Evolutionary conservation across 2,797 vertebrate species (phyloP).

Genomic region (Rhincodon typus): DNA sequence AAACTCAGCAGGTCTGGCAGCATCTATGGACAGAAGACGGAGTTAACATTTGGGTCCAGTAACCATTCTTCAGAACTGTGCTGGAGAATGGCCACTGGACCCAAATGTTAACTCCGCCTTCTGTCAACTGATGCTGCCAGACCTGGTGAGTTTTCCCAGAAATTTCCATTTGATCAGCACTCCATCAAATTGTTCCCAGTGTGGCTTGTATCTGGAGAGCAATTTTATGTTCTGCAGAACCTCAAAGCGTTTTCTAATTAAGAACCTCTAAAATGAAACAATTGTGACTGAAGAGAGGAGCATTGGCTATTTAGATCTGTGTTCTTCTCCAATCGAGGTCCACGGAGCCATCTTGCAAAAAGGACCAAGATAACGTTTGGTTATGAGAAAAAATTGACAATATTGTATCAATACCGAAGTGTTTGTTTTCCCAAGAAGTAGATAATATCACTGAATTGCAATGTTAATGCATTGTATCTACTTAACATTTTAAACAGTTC

Average conservation of each 20-base stretch:
- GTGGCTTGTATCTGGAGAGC: neutral
- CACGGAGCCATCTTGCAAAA: neutral
- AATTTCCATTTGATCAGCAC: too few species aligned
- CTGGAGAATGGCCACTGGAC: too few species aligned
- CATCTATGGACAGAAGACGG: too few species aligned
- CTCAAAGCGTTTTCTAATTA: neutral
- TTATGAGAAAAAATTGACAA: neutral
- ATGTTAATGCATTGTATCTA: neutral
- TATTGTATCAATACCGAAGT: neutral
- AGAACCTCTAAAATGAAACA: neutral
- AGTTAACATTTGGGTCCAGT: too few species aligned
- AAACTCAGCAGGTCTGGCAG: too few species aligned
- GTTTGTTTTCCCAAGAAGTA: neutral
- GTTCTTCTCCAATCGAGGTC: neutral
- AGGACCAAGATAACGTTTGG: neutral
- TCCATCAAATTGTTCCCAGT: too few species aligned
- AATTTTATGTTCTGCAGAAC: neutral
- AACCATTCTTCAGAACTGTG: too few species aligned
- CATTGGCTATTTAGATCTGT: neutral
- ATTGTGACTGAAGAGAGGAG: neutral
- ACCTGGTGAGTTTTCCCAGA: too few species aligned
- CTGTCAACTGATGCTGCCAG: too few species aligned
- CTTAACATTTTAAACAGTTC: neutral
- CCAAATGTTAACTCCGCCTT: too few species aligned
- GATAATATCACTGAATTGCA: neutral